A percentile compares a stretch with the other conserved stretches of the same genome.
These are phyloP conservation scores for Herpetotheres cachinnans DNA, from an alignment of 2,113 vertebrate species.

Conservation along the genomic window DNA sequence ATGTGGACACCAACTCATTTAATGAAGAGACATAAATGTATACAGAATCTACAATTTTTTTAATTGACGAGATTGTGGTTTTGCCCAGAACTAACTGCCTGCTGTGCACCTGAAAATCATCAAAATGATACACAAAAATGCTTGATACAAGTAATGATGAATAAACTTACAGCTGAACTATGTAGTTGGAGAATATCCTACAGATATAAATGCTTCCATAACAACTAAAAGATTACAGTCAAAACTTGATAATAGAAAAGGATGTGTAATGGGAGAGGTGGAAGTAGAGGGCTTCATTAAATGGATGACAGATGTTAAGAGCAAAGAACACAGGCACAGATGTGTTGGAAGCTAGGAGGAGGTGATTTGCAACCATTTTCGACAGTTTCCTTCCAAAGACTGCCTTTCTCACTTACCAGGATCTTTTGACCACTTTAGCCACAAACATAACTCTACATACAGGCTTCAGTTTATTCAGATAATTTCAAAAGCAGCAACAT, in stretches of 20 bases:
- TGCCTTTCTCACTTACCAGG: background rate
- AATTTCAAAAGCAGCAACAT: background rate
- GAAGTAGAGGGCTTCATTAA: background rate
- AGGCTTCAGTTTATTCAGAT: background rate
- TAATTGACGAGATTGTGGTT: background rate
- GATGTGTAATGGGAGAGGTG: background rate
- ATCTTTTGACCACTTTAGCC: background rate
- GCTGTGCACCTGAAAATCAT: background rate
- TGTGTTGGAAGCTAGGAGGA: background rate
- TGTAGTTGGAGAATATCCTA: background rate
- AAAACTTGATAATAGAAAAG: background rate
- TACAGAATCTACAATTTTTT: background rate
- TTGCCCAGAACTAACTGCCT: background rate
- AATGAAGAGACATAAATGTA: background rate
- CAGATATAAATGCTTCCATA: background rate
- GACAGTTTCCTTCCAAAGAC: background rate
- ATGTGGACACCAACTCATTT: background rate
- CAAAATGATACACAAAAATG: background rate
- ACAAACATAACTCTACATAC: background rate
- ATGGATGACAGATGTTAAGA: background rate
- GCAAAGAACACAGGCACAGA: background rate
- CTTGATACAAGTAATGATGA: background rate
- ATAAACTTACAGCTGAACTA: background rate
- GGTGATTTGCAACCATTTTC: background rate
- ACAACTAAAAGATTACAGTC: background rate